Conservation (phyloP, 2,797 vertebrate genomes). For the Toxotes lorentzi region DNA sequence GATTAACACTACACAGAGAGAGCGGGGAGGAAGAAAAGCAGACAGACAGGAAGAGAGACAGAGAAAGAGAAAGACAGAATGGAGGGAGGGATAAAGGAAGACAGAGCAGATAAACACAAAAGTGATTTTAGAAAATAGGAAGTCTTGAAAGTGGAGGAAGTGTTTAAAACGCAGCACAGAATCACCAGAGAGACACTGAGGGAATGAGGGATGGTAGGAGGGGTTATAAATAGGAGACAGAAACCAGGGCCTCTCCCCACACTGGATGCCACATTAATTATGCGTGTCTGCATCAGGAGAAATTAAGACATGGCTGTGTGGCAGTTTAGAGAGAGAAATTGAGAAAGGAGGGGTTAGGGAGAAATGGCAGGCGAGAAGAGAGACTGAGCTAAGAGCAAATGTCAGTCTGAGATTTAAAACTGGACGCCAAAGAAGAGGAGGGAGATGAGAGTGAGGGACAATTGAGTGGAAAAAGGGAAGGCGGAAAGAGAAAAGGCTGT, state of each 20-base stretch:
- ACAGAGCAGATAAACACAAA: slow-evolving; percentile 61
- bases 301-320: slow-evolving; percentile 65
- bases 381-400: slow-evolving; percentile 26
- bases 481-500: slow-evolving; percentile 5
- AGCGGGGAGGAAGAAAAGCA: not conserved
- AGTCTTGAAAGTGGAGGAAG: slow-evolving; percentile 38
- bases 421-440: slow-evolving; percentile 29
- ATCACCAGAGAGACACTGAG: slow-evolving; percentile 24
- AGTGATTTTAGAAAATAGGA: slow-evolving; percentile 41
- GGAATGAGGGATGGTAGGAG: not conserved
- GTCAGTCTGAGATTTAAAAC: slow-evolving; percentile 53
- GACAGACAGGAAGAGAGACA: not conserved
- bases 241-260: slow-evolving; percentile 54
- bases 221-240: slow-evolving; percentile 53
- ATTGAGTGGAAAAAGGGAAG: slow-evolving; percentile 6
- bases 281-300: slow-evolving; percentile 67
- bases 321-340: slow-evolving; percentile 38
- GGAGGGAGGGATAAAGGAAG: slow-evolving; percentile 36
- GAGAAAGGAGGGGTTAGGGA: slow-evolving; percentile 3
- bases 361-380: slow-evolving; percentile 9
- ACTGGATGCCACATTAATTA: slow-evolving; percentile 72
- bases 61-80: not conserved
- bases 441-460: not conserved
- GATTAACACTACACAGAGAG: slow-evolving; percentile 74
- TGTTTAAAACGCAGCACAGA: slow-evolving; percentile 18